Conservation (phyloP, 2,888 invertebrate species). For the Troilus luridus region DNA sequence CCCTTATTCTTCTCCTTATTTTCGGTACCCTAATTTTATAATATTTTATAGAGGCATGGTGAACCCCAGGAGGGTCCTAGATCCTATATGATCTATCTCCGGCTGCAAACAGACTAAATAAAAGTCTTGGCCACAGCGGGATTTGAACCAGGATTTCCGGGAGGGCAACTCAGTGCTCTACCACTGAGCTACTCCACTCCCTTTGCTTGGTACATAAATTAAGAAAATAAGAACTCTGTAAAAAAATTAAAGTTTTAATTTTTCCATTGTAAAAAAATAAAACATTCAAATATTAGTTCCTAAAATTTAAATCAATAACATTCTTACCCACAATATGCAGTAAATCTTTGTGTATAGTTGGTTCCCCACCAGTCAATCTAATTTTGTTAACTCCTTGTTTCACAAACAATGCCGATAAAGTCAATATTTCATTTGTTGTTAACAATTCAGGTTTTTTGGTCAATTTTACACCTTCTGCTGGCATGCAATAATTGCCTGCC, state of each 20-base stretch:
- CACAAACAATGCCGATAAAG: constrained; percentile 86
- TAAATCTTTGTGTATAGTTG: constrained; percentile 90
- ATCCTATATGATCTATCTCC: no score
- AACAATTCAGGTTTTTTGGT: constrained; percentile 83
- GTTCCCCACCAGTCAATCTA: constrained; percentile 97
- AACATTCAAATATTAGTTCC: not conserved
- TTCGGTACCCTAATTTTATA: no score
- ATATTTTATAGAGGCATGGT: no score
- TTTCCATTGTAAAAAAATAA: not conserved
- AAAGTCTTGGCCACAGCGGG: no score
- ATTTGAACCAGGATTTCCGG: no score
- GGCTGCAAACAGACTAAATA: no score
- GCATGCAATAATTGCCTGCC: constrained; percentile 98
- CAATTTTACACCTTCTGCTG: constrained; percentile 91
- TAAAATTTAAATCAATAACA: not conserved
- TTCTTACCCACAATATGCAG: constrained; percentile 82
- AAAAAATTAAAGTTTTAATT: not conserved
- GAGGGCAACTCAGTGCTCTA: no score
- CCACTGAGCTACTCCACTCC: no score
- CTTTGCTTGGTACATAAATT: no score
- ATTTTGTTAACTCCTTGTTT: constrained; percentile 92
- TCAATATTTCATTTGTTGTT: constrained; percentile 84
- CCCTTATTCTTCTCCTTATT: no score
- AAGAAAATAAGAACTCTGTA: not conserved
- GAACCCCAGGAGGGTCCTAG: no score